These are phyloP conservation scores for Chlamydotis undulata DNA, from an alignment of 2,113 vertebrate genomes.

Conservation along the genomic window DNA sequence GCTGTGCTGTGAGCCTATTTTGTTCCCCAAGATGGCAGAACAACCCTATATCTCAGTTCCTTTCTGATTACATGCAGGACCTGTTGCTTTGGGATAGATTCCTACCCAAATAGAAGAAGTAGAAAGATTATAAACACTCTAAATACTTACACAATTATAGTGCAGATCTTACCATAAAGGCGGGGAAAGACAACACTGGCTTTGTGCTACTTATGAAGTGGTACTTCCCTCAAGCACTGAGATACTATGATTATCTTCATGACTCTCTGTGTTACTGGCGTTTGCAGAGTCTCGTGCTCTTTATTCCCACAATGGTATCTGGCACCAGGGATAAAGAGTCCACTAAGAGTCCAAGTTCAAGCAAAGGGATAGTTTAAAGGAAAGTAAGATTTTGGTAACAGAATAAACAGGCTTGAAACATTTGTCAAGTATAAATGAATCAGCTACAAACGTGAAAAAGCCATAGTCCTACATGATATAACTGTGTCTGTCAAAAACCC, in stretches of 20 bases:
- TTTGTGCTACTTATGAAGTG: neutral
- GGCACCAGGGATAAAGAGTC: neutral
- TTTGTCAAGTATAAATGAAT: neutral
- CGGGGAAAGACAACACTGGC: neutral
- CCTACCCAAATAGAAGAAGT: neutral
- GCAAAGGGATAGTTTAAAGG: neutral
- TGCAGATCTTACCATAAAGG: neutral
- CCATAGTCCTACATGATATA: neutral
- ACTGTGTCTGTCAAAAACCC: accelerated
- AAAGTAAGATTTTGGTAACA: neutral
- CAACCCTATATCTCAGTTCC: neutral
- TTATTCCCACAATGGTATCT: neutral
- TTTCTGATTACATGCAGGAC: neutral
- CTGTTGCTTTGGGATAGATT: neutral
- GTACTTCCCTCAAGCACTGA: neutral
- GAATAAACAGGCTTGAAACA: neutral
- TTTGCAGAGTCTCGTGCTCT: neutral
- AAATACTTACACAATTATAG: constrained; percentile 3
- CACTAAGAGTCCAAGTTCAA: neutral
- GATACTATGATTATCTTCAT: constrained; percentile 33
- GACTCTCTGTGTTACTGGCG: neutral
- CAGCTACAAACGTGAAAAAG: neutral
- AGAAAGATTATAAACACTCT: neutral
- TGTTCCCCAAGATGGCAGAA: constrained; percentile 11
- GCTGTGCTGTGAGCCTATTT: neutral